These are phyloP conservation scores for Pachliopta kotzebuea DNA, from an alignment of 2,888 invertebrate genomes.

Conservation along the genomic window DNA sequence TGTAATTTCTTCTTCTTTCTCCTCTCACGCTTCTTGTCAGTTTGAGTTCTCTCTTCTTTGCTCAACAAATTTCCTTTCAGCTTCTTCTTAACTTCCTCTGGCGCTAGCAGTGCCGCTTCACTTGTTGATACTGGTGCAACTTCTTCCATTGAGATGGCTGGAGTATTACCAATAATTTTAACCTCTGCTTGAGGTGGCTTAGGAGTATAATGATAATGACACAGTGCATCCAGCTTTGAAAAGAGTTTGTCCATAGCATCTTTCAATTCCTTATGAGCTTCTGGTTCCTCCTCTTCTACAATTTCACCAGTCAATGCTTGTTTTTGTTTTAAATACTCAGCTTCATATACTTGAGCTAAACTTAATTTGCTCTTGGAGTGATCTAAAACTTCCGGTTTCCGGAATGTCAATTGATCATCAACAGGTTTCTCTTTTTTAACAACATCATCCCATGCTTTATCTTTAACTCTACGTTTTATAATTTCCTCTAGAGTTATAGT, in stretches of 20 bases:
- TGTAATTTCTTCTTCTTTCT: slow-evolving; percentile 92
- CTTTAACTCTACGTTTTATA: slow-evolving; percentile 94
- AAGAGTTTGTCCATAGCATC: slow-evolving; percentile 88
- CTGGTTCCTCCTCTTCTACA: slow-evolving; percentile 83
- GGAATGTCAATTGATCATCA: slow-evolving; percentile 90
- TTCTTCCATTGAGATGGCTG: slow-evolving; percentile 96
- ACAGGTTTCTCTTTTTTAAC: slow-evolving; percentile 91
- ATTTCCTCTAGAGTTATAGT: slow-evolving; percentile 93
- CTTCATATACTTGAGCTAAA: slow-evolving; percentile 96
- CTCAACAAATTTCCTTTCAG: slow-evolving; percentile 81
- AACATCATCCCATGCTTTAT: slow-evolving; percentile 97
- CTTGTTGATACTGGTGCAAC: slow-evolving; percentile 95
- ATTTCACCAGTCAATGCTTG: slow-evolving; percentile 78
- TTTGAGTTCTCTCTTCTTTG: slow-evolving; percentile 89
- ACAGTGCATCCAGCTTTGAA: slow-evolving; percentile 92
- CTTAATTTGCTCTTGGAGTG: slow-evolving; percentile 97
- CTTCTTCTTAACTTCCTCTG: slow-evolving; percentile 92
- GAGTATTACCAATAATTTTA: slow-evolving; percentile 93
- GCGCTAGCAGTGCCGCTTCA: slow-evolving; percentile 92
- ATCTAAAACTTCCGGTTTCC: slow-evolving; percentile 92
- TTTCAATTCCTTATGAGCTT: slow-evolving; percentile 89
- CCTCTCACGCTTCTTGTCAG: slow-evolving; percentile 94
- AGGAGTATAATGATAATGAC: slow-evolving; percentile 97
- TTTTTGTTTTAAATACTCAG: slow-evolving; percentile 88
- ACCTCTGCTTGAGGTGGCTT: slow-evolving; percentile 92